Evolutionary conservation across 2,797 vertebrate genomes (phyloP).

Genomic region (Alfaro cultratus): DNA sequence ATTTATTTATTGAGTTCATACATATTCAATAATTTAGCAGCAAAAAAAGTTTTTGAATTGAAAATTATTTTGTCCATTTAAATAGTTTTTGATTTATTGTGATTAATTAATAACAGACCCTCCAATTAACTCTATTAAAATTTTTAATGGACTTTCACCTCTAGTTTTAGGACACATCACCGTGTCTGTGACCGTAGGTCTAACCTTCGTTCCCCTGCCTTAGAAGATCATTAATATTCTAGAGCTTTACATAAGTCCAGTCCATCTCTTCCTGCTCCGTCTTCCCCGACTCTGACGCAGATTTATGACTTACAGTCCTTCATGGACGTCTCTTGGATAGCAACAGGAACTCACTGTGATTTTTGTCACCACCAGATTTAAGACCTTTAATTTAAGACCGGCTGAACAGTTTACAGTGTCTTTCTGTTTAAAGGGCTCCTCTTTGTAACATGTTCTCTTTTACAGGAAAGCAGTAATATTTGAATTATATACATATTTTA

Average conservation of each 20-base stretch:
- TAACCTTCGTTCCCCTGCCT: slow-evolving; percentile 17
- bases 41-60: not conserved
- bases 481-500: slow-evolving; percentile 48
- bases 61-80: not conserved
- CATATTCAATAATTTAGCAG: not conserved
- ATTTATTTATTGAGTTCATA: not conserved
- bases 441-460: slow-evolving; percentile 81
- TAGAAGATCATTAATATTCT: slow-evolving; percentile 53
- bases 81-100: not conserved
- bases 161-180: not conserved
- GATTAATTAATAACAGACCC: not conserved
- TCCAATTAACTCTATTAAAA: not conserved
- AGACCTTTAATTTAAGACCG: slow-evolving; percentile 81
- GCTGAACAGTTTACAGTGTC: slow-evolving; percentile 82
- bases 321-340: slow-evolving; percentile 63
- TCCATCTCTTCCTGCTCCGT: slow-evolving; percentile 40
- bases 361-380: slow-evolving; percentile 74
- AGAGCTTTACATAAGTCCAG: slow-evolving; percentile 29
- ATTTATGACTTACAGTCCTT: slow-evolving; percentile 60
- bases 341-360: slow-evolving; percentile 61
- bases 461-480: slow-evolving; percentile 32
- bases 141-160: not conserved
- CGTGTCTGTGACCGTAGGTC: slow-evolving; percentile 14
- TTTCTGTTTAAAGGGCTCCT: slow-evolving; percentile 86
- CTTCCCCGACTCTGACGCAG: slow-evolving; percentile 31